Conservation (phyloP, 2,113 vertebrate species). For the Leucoraja erinaceus region DNA sequence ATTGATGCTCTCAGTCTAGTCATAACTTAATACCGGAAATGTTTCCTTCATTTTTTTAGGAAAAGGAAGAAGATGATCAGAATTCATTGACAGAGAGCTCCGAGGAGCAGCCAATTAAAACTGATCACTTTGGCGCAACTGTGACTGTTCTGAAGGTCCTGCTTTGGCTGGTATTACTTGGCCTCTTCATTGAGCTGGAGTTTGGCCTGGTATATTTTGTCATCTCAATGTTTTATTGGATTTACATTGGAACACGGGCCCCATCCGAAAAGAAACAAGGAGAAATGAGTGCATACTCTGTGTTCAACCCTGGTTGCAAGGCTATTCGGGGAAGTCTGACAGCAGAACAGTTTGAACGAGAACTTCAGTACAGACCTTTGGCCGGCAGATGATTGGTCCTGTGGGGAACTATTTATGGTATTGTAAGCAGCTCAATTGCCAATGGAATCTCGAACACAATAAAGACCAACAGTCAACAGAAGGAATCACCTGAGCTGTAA, state of each 20-base stretch:
- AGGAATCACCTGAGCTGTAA: background rate
- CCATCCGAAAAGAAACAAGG: constrained; percentile 60
- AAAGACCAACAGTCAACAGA: background rate
- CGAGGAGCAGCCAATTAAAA: background rate
- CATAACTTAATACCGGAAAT: background rate
- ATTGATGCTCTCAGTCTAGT: background rate
- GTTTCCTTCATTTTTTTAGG: background rate
- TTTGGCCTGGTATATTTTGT: constrained; percentile 80
- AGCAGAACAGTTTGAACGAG: constrained; percentile 83
- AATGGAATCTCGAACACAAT: no score
- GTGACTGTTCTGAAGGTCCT: constrained; percentile 71
- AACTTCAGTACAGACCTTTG: constrained; percentile 68
- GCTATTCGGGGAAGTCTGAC: constrained; percentile 79
- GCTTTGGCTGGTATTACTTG: constrained; percentile 80
- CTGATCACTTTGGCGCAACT: constrained; percentile 49
- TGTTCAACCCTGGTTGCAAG: constrained; percentile 86
- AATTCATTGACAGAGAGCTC: background rate
- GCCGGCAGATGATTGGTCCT: constrained; percentile 37
- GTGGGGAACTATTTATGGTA: background rate
- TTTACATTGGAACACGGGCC: constrained; percentile 72
- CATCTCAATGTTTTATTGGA: constrained; percentile 84
- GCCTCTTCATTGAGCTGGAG: constrained; percentile 76
- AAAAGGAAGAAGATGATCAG: background rate
- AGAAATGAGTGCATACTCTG: constrained; percentile 86
- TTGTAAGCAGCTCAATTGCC: background rate